Evolutionary conservation across 1,140 invertebrate species (phyloP).

Genomic region (Drosophila triauraria): DNA sequence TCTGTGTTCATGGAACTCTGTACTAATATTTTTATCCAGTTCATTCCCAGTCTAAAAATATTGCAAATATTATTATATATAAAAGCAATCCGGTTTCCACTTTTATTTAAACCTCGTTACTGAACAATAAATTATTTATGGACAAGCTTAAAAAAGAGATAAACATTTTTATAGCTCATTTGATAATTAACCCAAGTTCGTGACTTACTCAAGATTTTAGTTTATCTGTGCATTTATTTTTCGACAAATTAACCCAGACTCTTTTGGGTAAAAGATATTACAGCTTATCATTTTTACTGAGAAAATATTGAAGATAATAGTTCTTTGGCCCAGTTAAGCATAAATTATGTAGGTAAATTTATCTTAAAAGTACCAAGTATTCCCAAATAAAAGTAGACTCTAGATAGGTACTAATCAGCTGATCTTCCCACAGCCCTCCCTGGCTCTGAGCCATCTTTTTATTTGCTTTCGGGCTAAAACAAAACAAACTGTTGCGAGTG

Average conservation of each 20-base stretch:
- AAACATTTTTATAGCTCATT: constrained; percentile 6
- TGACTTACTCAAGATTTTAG: constrained; percentile 13
- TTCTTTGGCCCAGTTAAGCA: constrained; percentile 7
- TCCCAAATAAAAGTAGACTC: neutral
- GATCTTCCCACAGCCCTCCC: constrained; percentile 28
- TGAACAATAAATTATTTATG: neutral
- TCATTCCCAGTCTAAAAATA: neutral
- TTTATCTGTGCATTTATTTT: neutral
- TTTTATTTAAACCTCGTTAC: neutral
- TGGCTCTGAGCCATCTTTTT: constrained; percentile 27
- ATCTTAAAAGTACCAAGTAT: neutral
- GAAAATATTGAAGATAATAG: neutral
- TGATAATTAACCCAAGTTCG: constrained; percentile 20
- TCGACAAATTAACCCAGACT: neutral
- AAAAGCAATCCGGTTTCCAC: neutral
- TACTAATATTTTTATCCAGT: no score
- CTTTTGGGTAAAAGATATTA: neutral
- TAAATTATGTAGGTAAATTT: neutral
- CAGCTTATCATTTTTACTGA: neutral
- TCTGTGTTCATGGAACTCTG: no score
- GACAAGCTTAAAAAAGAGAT: neutral
- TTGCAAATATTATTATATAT: neutral
- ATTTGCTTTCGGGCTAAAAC: constrained; percentile 22
- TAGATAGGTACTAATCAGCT: constrained; percentile 20
- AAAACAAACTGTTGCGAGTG: constrained; percentile 52